Evolutionary conservation across 1,140 invertebrate species (phyloP).

Genomic region (Scylla paramamosain): DNA sequence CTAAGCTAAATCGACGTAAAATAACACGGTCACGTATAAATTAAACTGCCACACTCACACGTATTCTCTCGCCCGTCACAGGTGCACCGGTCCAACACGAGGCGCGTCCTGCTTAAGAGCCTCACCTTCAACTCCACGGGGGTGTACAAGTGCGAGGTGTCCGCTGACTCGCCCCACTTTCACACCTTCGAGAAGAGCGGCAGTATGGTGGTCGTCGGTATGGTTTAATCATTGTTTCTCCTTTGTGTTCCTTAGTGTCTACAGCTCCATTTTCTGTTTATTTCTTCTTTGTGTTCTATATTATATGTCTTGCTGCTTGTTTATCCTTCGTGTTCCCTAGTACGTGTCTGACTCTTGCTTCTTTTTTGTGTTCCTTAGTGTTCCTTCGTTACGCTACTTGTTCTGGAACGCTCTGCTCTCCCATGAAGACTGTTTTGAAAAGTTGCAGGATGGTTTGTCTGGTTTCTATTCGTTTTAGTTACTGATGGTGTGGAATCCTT

Average conservation of each 20-base stretch:
- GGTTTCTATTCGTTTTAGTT: too few relatives aligned
- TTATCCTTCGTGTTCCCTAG: background rate
- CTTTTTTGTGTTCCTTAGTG: too few relatives aligned
- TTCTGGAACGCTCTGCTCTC: too few relatives aligned
- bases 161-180: slow-evolving; percentile 74
- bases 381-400: too few relatives aligned
- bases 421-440: too few relatives aligned
- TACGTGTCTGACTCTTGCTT: too few relatives aligned
- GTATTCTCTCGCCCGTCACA: slow-evolving; percentile 14
- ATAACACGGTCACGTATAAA: too few relatives aligned
- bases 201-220: slow-evolving; percentile 75
- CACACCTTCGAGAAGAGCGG: slow-evolving; percentile 71
- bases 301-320: background rate
- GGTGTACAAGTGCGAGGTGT: slow-evolving; percentile 75
- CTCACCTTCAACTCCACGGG: slow-evolving; percentile 76
- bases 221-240: background rate
- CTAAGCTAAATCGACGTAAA: too few relatives aligned
- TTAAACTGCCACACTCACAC: background rate
- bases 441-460: too few relatives aligned
- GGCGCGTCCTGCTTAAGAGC: slow-evolving; percentile 62
- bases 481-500: too few relatives aligned
- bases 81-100: slow-evolving; percentile 69
- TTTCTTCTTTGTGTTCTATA: background rate
- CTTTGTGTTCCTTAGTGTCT: background rate
- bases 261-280: background rate